phyloP scores from a whole-genome alignment of 2,888 invertebrate genomes.

The Nipponacmea schrenckii region DNA sequence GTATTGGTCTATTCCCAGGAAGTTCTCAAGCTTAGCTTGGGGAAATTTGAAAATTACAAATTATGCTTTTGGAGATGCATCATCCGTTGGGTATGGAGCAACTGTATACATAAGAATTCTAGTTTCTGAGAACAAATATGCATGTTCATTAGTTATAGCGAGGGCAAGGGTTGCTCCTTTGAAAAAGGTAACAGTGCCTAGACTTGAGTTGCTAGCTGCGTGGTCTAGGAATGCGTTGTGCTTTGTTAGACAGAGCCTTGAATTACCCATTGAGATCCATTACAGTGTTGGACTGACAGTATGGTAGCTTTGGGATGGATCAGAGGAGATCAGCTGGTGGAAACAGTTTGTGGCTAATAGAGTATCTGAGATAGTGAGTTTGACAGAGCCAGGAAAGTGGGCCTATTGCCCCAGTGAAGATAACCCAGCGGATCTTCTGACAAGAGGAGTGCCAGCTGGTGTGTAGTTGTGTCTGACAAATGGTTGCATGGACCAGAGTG shows the following conservation, averaged over 20 bases:
- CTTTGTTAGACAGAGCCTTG: slow-evolving; percentile 31
- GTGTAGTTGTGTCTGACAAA: too few relatives aligned
- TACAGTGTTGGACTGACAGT: slow-evolving; percentile 14
- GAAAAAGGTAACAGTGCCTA: slow-evolving; percentile 35
- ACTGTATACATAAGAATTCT: slow-evolving; percentile 28
- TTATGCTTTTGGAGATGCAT: slow-evolving; percentile 42
- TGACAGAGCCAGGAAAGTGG: too few relatives aligned
- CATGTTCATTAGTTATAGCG: slow-evolving; percentile 15
- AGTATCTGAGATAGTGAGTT: slow-evolving; percentile 34
- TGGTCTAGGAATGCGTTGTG: too few relatives aligned
- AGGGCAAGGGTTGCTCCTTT: slow-evolving; percentile 41
- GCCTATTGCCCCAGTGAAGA: too few relatives aligned
- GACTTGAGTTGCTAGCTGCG: slow-evolving; percentile 29
- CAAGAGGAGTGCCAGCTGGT: too few relatives aligned
- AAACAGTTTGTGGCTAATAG: slow-evolving; percentile 43
- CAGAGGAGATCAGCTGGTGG: slow-evolving; percentile 23
- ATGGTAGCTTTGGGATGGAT: slow-evolving; percentile 33
- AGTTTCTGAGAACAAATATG: not conserved
- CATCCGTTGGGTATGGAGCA: slow-evolving; percentile 36
- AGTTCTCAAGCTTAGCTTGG: not conserved
- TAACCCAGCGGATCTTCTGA: too few relatives aligned
- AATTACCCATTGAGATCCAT: slow-evolving; percentile 26
- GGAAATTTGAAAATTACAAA: slow-evolving; percentile 10
- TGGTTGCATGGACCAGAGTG: too few relatives aligned
- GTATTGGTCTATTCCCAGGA: not conserved